Percentiles rank a stretch among this genome's conserved stretches.
These are phyloP conservation scores for Tangachromis dhanisi DNA, from an alignment of 2,113 vertebrate genomes.

Conservation along the genomic window DNA sequence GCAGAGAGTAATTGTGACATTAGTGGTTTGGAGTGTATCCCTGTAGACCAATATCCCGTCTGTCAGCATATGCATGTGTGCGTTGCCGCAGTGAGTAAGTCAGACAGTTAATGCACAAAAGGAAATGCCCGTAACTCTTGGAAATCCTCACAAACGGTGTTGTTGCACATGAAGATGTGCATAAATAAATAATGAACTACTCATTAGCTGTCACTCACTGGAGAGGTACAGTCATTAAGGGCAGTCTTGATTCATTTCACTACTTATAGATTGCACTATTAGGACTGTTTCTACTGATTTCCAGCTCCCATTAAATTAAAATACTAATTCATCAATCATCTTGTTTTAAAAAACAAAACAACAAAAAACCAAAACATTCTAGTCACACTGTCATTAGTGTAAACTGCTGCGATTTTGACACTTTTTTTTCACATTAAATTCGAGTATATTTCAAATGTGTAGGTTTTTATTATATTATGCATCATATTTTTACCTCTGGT, in stretches of 20 bases:
- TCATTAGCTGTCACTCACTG: conserved; percentile 40
- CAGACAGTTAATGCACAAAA: conserved; percentile 3
- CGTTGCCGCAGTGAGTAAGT: conserved; percentile 2
- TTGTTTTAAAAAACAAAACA: background rate
- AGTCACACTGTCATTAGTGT: background rate
- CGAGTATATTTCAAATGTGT: background rate
- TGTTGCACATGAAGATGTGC: background rate
- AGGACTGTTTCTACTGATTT: background rate
- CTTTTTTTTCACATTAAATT: too few relatives aligned
- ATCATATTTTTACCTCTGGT: background rate
- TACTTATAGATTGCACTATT: background rate
- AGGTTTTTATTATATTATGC: background rate
- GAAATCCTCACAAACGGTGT: conserved; percentile 4
- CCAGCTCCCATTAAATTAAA: background rate
- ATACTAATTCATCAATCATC: background rate
- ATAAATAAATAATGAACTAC: conserved; percentile 34
- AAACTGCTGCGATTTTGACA: background rate
- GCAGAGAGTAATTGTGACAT: conserved; percentile 44
- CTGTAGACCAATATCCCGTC: conserved; percentile 24
- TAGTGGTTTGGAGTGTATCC: conserved; percentile 46
- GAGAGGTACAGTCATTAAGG: conserved; percentile 8
- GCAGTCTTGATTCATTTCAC: background rate
- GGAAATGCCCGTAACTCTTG: conserved; percentile 24
- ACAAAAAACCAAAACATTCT: background rate
- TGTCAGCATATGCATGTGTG: background rate